A percentile compares a stretch with the other conserved stretches of the same genome.
Conservation (phyloP, 2,113 vertebrate genomes). For the Monopterus albus region DNA sequence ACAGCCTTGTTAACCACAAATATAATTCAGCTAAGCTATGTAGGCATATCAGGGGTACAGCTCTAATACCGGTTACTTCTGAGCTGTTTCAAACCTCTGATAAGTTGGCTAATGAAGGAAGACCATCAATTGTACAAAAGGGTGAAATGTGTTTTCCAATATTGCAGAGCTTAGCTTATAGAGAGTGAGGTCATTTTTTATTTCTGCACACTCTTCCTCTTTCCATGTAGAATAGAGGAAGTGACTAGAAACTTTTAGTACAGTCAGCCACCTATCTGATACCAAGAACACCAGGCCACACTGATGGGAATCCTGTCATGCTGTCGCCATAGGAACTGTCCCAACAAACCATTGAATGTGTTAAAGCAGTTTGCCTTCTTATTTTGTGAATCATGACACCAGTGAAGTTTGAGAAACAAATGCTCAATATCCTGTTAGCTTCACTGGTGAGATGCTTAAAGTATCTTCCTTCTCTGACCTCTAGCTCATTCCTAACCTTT, state of each 20-base stretch:
- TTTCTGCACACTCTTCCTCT: slow-evolving; percentile 48
- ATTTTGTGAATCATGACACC: slow-evolving; percentile 13
- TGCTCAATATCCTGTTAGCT: neutral
- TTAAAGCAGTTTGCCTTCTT: slow-evolving; percentile 8
- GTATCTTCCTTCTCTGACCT: slow-evolving; percentile 33
- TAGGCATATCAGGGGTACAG: slow-evolving; percentile 29
- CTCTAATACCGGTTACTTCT: slow-evolving; percentile 17
- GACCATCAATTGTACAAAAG: neutral
- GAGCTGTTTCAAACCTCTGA: slow-evolving; percentile 14
- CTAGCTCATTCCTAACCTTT: slow-evolving; percentile 45
- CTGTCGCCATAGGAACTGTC: no score
- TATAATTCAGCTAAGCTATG: slow-evolving; percentile 19
- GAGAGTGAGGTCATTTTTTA: slow-evolving; percentile 5
- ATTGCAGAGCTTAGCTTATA: slow-evolving; percentile 13
- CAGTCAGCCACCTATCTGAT: slow-evolving; percentile 28
- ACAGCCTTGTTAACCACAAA: slow-evolving; percentile 50
- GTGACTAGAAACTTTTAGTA: slow-evolving; percentile 26
- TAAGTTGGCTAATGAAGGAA: slow-evolving; percentile 11
- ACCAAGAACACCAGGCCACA: slow-evolving; percentile 43
- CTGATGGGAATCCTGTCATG: slow-evolving; percentile 36
- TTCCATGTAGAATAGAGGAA: slow-evolving; percentile 52
- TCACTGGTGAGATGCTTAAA: neutral
- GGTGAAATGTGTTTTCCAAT: neutral
- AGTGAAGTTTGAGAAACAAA: slow-evolving; percentile 12
- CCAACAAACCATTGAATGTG: slow-evolving; percentile 17